phyloP scores from a whole-genome alignment of 2,797 vertebrate species.

The Melanotaenia parkinsoni region DNA sequence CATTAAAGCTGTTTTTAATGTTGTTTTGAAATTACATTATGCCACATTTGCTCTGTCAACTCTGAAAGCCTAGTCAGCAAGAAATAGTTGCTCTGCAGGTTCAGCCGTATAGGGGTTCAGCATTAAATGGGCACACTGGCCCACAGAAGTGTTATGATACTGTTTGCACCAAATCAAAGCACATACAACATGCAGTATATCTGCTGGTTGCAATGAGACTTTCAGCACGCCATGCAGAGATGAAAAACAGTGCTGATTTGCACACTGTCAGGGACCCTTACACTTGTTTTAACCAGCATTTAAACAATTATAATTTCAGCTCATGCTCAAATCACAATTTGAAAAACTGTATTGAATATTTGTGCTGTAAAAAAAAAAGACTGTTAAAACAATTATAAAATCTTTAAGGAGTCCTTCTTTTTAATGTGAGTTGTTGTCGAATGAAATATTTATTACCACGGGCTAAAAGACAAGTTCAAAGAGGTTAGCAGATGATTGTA shows the following conservation, averaged over 20 bases:
- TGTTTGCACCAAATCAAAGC: constrained; percentile 42
- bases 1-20: neutral
- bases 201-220: constrained; percentile 1
- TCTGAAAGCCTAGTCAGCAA: constrained; percentile 37
- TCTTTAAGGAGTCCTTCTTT: neutral
- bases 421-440: neutral
- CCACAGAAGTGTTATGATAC: constrained; percentile 2
- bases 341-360: neutral
- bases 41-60: constrained; percentile 52
- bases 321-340: constrained; percentile 1
- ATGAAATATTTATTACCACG: too few relatives aligned
- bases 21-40: constrained; percentile 4
- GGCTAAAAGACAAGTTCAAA: neutral
- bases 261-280: neutral
- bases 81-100: constrained; percentile 36
- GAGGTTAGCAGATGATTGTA: neutral
- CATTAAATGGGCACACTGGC: constrained; percentile 12
- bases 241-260: constrained; percentile 8
- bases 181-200: constrained; percentile 24
- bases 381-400: neutral
- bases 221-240: constrained; percentile 8
- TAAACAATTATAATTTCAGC: neutral
- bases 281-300: constrained; percentile 14
- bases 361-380: neutral
- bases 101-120: constrained; percentile 44